Evolutionary conservation across 1,140 invertebrate genomes (phyloP).

Genomic region (Tyrophagus putrescentiae): DNA sequence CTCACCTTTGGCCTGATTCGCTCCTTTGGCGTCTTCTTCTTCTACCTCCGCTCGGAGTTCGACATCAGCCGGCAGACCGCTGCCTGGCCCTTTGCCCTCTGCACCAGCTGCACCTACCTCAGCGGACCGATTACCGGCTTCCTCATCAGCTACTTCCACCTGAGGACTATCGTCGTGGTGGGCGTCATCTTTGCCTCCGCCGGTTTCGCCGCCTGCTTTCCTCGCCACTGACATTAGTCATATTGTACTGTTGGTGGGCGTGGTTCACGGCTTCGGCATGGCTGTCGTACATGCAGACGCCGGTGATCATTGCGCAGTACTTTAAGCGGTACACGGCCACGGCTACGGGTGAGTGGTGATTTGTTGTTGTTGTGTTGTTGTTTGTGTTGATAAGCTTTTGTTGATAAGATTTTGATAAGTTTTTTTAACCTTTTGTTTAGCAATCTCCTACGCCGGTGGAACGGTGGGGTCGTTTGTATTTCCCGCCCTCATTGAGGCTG

Average conservation of each 20-base stretch:
- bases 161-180: constrained; percentile 16
- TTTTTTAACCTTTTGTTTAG: not conserved
- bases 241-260: constrained; percentile 23
- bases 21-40: constrained; percentile 27
- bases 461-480: constrained; percentile 33
- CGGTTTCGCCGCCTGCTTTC: constrained; percentile 23
- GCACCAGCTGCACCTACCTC: constrained; percentile 25
- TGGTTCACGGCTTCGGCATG: constrained; percentile 30
- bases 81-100: constrained; percentile 27
- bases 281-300: constrained; percentile 30
- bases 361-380: too few relatives aligned
- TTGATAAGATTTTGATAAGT: not conserved
- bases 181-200: constrained; percentile 22
- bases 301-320: constrained; percentile 33
- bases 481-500: constrained; percentile 30
- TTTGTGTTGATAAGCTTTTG: too few relatives aligned
- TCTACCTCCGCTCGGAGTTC: constrained; percentile 23
- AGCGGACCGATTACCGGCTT: constrained; percentile 25
- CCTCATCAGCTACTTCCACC: constrained; percentile 19
- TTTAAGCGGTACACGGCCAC: constrained; percentile 31
- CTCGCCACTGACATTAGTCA: constrained; percentile 19
- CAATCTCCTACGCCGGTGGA: constrained; percentile 32
- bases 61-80: constrained; percentile 24
- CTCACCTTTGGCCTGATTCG: constrained; percentile 27
- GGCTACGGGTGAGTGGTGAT: constrained; percentile 30